Base-by-base conservation (phyloP, 2,888 invertebrate species). In the Sinohyriopsis cumingii region DNA sequence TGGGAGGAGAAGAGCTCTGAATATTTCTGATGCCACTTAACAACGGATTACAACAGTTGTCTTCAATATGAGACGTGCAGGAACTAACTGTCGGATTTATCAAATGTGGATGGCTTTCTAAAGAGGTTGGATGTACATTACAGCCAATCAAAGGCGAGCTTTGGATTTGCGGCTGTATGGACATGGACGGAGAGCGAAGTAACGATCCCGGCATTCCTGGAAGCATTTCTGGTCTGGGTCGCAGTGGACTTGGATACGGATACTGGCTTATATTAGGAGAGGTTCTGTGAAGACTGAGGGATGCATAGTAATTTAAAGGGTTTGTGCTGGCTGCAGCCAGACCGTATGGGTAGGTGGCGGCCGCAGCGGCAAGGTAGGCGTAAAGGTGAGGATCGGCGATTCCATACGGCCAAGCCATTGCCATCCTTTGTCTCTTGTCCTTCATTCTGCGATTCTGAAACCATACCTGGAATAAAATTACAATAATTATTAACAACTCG, bases 381-480 rank as follows among this genome's bases (percentile, higher is more conserved):
- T 97, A 97, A 84, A 98, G 94, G 0, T 96, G 94, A 0, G 98
- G 97, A 86, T 98, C 98, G 22, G 86, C 84, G 28, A 87, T 84
- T 12, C 86, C 86, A 90, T 97, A 96, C 0, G 98, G 98, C 98
- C 98, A 98, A 0, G 96, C 95, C 81, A 98, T 94, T 0, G 97
- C 96, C 90, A 97, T 94, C 22, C 97, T 92, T 88, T 99, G 98
- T 0, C 99, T 93, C 86, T 99, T 99, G 91, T 99, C 98, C 89
- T 99, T 97, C 97, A 97, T 97, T 67, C 97, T 92, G 55, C 97
- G 93, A 90, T 97, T 97, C 92, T 97, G 97, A 90, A 99, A 99
- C 99, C 99, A 99, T 25, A 88, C 87, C 88, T 88, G 73, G 2
- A 71, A 78, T 59, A 62, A n/a, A 59, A 65, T 56, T 59, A 72